A percentile compares a stretch with the other conserved stretches of the same genome.
phyloP scores from a whole-genome alignment of 2,113 vertebrate species.

The Proterorhinus semilunaris region DNA sequence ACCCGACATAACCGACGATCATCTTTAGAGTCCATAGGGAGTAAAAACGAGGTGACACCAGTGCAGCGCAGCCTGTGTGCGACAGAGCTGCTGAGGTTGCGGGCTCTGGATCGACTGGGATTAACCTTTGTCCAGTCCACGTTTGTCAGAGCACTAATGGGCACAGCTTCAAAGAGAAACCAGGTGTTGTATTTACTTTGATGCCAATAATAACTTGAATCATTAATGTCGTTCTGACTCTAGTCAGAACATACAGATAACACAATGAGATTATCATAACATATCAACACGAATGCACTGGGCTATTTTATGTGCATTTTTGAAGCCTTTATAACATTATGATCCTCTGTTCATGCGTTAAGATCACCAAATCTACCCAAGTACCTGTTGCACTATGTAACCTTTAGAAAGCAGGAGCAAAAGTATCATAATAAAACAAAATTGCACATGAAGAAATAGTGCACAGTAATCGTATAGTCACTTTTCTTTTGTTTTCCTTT shows the following conservation, averaged over 20 bases:
- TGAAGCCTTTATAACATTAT: too few species aligned
- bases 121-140: background rate
- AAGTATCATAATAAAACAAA: background rate
- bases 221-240: background rate
- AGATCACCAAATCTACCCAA: background rate
- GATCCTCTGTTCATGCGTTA: too few species aligned
- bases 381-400: background rate
- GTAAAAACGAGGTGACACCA: background rate
- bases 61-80: slow-evolving; percentile 9
- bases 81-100: background rate
- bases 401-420: background rate
- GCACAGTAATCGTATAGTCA: background rate
- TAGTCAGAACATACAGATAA: background rate
- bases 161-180: background rate
- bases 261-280: background rate
- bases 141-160: background rate
- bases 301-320: too few species aligned
- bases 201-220: background rate
- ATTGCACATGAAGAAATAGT: background rate
- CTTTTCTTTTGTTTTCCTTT: too few species aligned
- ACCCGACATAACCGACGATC: slow-evolving; percentile 5
- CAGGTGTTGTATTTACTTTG: background rate
- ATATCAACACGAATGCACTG: background rate
- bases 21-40: background rate
- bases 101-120: background rate